These are phyloP conservation scores for Microhierax caerulescens DNA, from an alignment of 2,797 vertebrate species.

Conservation along the genomic window DNA sequence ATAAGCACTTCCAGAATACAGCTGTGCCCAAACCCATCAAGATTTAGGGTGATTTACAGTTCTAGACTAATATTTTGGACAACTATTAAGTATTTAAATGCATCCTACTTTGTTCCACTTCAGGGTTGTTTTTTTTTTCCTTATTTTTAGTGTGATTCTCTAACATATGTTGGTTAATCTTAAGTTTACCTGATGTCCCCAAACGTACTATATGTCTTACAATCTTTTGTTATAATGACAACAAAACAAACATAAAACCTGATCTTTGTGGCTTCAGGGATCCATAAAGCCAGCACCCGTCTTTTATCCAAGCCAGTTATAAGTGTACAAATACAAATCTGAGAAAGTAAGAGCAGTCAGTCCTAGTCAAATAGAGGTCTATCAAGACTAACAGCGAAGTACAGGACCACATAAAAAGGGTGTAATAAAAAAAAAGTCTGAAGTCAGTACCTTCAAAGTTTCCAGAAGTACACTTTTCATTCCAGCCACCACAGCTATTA, in stretches of 20 bases:
- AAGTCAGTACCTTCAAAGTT: neutral
- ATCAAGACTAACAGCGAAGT: neutral
- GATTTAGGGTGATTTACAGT: neutral
- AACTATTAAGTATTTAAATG: neutral
- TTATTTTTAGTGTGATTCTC: neutral
- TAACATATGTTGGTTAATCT: neutral
- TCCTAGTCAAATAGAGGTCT: neutral
- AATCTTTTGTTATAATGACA: neutral
- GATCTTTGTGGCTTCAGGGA: neutral
- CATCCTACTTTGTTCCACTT: neutral
- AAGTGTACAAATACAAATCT: neutral
- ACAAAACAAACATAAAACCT: neutral
- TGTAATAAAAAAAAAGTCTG: neutral
- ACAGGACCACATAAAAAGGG: neutral
- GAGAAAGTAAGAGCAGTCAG: neutral
- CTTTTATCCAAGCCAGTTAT: neutral
- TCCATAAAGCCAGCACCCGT: neutral
- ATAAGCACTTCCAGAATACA: neutral
- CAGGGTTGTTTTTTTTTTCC: neutral
- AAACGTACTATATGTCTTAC: neutral
- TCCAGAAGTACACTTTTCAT: neutral
- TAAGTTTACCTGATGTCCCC: neutral
- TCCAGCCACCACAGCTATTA: neutral
- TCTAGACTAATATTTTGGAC: neutral
- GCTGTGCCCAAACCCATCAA: neutral